Conservation (phyloP, 2,888 invertebrate species). For the Luperina testacea region DNA sequence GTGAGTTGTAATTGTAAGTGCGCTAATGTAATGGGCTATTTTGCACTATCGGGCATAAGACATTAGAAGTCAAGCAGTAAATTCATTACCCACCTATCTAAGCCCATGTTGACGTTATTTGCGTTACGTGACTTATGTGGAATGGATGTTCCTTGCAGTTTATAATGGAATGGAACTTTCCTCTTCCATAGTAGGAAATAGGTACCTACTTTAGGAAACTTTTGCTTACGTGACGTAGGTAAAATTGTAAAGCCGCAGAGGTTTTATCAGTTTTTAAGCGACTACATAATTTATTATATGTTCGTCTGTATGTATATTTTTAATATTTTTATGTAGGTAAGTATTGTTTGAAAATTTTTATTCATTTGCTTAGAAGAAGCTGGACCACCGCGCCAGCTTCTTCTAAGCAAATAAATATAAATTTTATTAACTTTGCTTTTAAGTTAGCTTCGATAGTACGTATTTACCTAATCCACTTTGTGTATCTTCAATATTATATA, state of each 20-base stretch:
- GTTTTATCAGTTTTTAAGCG: not conserved
- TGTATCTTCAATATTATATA: not conserved
- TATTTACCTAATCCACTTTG: not conserved
- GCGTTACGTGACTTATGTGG: conserved; percentile 38
- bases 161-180: conserved; percentile 29
- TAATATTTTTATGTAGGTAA: not conserved
- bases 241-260: not conserved
- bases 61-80: too few relatives aligned
- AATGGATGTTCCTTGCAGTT: conserved; percentile 46
- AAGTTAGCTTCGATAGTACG: not conserved
- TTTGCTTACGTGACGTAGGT: conserved; percentile 9
- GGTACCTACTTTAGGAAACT: conserved; percentile 3
- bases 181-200: conserved; percentile 16
- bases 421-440: not conserved
- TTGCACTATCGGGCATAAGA: conserved; percentile 25
- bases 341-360: not conserved
- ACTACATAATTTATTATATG: too few relatives aligned
- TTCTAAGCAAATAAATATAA: too few relatives aligned
- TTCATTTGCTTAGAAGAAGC: not conserved
- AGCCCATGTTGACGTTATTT: conserved; percentile 43
- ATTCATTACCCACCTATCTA: conserved; percentile 23
- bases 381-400: too few relatives aligned
- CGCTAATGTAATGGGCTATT: conserved; percentile 50
- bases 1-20: conserved; percentile 32
- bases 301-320: too few relatives aligned